Conservation (phyloP, 2,888 invertebrate genomes). For the Cantharis flavilabris region DNA sequence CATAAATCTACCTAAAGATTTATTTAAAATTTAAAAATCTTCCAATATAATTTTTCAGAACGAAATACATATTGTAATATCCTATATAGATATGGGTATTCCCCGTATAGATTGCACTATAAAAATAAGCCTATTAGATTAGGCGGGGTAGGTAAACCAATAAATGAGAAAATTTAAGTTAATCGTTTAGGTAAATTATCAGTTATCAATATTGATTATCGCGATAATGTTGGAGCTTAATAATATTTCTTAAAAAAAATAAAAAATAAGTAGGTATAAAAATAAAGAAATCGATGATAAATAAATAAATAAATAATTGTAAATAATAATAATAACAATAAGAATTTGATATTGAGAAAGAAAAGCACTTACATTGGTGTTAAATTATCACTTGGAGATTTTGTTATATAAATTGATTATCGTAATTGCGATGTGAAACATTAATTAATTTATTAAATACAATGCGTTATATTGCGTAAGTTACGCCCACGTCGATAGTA, state of each 20-base stretch:
- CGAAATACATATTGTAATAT: neutral
- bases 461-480: slow-evolving; percentile 16
- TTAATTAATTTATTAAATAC: slow-evolving; percentile 5
- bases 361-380: neutral
- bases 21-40: neutral
- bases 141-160: neutral
- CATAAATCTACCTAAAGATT: neutral
- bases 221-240: neutral
- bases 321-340: neutral
- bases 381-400: neutral
- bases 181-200: neutral
- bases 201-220: neutral
- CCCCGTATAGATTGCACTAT: neutral
- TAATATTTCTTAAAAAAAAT: neutral
- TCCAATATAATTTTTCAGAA: neutral
- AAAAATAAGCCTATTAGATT: neutral
- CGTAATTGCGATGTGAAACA: neutral
- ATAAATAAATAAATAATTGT: neutral
- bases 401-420: neutral
- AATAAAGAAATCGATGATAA: neutral
- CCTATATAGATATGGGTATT: neutral
- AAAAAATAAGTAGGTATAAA: neutral
- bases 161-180: neutral
- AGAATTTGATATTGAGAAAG: neutral
- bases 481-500: slow-evolving; percentile 19